Percentiles rank a stretch among this genome's conserved stretches.
Conservation (phyloP, 2,888 invertebrate species). For the Scaptomyza cyrtandrae region DNA sequence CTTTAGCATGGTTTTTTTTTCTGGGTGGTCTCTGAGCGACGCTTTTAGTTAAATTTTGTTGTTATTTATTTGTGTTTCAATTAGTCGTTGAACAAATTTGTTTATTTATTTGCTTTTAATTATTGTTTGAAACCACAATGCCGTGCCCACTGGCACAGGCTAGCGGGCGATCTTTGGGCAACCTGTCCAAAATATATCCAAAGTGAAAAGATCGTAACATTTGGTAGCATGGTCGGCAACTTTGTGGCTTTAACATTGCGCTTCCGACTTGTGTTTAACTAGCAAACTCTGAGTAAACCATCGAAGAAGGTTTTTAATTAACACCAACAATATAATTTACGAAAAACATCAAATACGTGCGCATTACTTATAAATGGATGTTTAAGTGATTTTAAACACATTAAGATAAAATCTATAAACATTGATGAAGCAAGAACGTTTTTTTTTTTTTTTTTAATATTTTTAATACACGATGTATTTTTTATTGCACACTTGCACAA, state of each 20-base stretch:
- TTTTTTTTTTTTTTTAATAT: not conserved
- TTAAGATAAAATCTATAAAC: constrained; percentile 16
- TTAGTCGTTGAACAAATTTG: constrained; percentile 78
- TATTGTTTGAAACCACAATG: constrained; percentile 76
- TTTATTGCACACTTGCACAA: not conserved
- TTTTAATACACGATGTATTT: not conserved
- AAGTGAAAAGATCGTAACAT: constrained; percentile 1
- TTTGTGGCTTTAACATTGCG: constrained; percentile 42
- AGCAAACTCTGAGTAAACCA: constrained; percentile 28
- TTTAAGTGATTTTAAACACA: constrained; percentile 36
- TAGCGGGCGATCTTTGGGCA: constrained; percentile 22
- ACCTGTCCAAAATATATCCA: constrained; percentile 1
- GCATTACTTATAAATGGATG: constrained; percentile 59
- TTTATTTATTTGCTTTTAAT: constrained; percentile 80
- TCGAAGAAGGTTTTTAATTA: constrained; percentile 78
- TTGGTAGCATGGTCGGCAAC: constrained; percentile 36
- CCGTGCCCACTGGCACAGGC: constrained; percentile 58
- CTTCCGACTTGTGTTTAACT: constrained; percentile 37
- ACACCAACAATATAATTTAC: constrained; percentile 76
- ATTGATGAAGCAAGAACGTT: not conserved
- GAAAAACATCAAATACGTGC: constrained; percentile 57
- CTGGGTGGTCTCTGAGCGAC: constrained; percentile 67
- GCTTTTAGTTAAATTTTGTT: constrained; percentile 73
- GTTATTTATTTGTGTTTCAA: constrained; percentile 79
- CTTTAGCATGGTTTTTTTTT: constrained; percentile 36